Percentiles rank a stretch among this genome's conserved stretches.
Conservation (phyloP, 2,797 vertebrate genomes). For the Chaetodon trifasciatus region DNA sequence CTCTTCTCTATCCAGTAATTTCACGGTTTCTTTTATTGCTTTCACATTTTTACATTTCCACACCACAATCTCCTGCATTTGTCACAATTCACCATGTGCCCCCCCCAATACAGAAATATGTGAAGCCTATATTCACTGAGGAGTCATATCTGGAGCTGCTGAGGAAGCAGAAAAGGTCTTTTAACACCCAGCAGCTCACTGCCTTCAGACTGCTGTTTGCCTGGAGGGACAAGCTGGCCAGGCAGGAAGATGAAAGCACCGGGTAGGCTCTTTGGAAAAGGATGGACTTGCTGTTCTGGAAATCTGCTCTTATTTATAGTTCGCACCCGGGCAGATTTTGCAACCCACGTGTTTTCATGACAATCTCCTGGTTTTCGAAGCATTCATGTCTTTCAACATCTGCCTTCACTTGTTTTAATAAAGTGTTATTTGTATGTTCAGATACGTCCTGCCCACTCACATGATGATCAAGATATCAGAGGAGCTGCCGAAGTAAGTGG, state of each 20-base stretch:
- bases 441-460: conserved; percentile 94
- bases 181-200: conserved; percentile 94
- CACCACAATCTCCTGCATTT: conserved; percentile 9
- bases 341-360: conserved; percentile 9
- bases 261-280: conserved; percentile 86
- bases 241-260: conserved; percentile 95
- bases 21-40: not conserved
- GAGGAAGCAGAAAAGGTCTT: conserved; percentile 93
- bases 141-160: conserved; percentile 95
- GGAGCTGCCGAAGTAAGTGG: conserved; percentile 94
- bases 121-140: conserved; percentile 95
- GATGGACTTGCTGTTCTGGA: conserved; percentile 49
- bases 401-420: not conserved
- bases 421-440: conserved; percentile 65
- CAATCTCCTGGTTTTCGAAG: conserved; percentile 1
- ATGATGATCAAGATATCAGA: conserved; percentile 97
- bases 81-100: not conserved
- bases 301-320: conserved; percentile 52
- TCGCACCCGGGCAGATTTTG: conserved; percentile 19
- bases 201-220: conserved; percentile 93
- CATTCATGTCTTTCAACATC: not conserved
- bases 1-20: not conserved
- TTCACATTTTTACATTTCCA: conserved; percentile 14
- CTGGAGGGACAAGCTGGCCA: conserved; percentile 95
- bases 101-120: conserved; percentile 88